These are phyloP conservation scores for Tokudaia muenninki DNA, from an alignment of 2,797 vertebrate species.

Conservation along the genomic window DNA sequence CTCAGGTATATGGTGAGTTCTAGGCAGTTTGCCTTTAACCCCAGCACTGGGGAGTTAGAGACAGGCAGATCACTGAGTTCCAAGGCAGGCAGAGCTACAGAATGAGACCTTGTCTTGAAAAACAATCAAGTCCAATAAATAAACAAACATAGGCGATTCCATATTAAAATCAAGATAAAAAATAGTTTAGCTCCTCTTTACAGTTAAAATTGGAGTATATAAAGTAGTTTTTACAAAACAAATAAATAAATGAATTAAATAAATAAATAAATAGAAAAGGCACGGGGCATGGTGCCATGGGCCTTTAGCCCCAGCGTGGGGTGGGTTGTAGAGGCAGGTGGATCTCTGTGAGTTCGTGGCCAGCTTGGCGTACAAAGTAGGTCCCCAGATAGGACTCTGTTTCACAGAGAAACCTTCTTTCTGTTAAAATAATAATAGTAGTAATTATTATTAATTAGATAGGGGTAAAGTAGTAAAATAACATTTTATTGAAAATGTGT, in stretches of 20 bases:
- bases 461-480: neutral
- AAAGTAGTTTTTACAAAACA: neutral
- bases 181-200: conserved; percentile 6
- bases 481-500: neutral
- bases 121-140: neutral
- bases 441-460: neutral
- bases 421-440: neutral
- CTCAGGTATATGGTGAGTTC: neutral
- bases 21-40: neutral
- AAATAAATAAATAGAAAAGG: no score
- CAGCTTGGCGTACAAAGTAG: neutral
- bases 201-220: neutral
- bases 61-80: neutral
- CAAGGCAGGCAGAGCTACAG: neutral
- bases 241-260: no score
- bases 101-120: neutral
- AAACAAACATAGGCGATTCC: neutral
- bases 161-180: neutral
- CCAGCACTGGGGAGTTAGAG: neutral
- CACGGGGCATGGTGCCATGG: no score
- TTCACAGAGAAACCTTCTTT: neutral
- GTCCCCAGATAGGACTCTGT: neutral
- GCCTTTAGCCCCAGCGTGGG: neutral
- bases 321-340: neutral
- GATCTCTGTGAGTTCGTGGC: neutral